phyloP scores from a whole-genome alignment of 1,140 invertebrate species.

The Drosophila fuyamai region DNA sequence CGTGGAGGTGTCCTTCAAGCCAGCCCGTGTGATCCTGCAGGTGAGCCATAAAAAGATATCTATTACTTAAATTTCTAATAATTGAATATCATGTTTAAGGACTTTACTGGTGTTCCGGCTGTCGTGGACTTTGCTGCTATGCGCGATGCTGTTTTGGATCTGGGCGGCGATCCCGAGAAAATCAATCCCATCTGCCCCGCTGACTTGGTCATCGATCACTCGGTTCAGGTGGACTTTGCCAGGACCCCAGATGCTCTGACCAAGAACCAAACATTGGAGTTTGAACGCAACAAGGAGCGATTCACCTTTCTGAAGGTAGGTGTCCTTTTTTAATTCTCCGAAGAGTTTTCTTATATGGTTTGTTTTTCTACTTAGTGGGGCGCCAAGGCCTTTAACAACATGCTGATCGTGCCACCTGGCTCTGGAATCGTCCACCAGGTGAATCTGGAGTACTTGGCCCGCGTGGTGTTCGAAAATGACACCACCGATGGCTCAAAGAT shows the following conservation, averaged over 20 bases:
- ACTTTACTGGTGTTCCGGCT: conserved; percentile 98
- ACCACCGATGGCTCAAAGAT: conserved; percentile 76
- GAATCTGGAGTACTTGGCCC: conserved; percentile 97
- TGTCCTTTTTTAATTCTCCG: neutral
- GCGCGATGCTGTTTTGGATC: conserved; percentile 95
- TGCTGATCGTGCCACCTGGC: conserved; percentile 98
- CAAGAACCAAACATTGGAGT: conserved; percentile 98
- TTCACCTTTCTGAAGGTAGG: conserved; percentile 95
- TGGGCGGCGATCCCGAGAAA: conserved; percentile 95
- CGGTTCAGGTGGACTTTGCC: conserved; percentile 97
- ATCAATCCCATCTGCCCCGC: conserved; percentile 99
- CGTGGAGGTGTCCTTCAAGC: conserved; percentile 98
- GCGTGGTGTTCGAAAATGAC: conserved; percentile 95
- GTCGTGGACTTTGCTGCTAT: conserved; percentile 99
- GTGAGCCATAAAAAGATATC: conserved; percentile 82
- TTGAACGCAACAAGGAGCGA: conserved; percentile 97
- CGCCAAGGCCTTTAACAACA: conserved; percentile 96
- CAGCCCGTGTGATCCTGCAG: conserved; percentile 97
- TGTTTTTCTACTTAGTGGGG: conserved; percentile 91
- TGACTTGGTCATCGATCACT: conserved; percentile 99
- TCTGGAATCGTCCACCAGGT: conserved; percentile 99
- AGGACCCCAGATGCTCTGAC: conserved; percentile 94
- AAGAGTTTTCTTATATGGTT: neutral
- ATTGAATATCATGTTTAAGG: conserved; percentile 85
- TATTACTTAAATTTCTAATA: neutral